These are phyloP conservation scores for Neodon shergylaensis DNA, from an alignment of 2,113 vertebrate genomes.

Conservation along the genomic window DNA sequence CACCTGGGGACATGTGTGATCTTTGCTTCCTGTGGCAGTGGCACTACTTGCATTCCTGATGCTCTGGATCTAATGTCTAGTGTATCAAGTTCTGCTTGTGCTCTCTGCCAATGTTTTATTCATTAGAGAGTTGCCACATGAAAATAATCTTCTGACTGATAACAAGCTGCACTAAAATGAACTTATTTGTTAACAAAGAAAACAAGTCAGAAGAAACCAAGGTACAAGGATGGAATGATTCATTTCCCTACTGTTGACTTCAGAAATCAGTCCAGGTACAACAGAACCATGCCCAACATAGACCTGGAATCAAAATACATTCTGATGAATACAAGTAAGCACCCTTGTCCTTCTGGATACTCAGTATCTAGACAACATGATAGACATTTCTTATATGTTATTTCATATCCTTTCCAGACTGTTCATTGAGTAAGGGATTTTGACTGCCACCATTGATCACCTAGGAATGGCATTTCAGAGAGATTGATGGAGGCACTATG, in stretches of 20 bases:
- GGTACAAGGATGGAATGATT: not conserved
- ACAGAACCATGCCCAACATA: not conserved
- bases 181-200: not conserved
- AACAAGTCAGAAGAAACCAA: not conserved
- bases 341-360: not conserved
- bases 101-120: slow-evolving; percentile 75
- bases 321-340: not conserved
- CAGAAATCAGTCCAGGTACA: not conserved
- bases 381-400: not conserved
- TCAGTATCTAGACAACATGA: not conserved
- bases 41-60: slow-evolving; percentile 36
- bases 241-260: not conserved
- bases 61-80: slow-evolving; percentile 43
- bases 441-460: not conserved
- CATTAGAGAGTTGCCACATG: slow-evolving; percentile 66
- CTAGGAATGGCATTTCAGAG: not conserved
- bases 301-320: not conserved
- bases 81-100: slow-evolving; percentile 19
- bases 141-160: slow-evolving; percentile 67
- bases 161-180: slow-evolving; percentile 56
- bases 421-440: not conserved
- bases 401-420: not conserved
- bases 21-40: not conserved
- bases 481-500: not conserved
- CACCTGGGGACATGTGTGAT: not conserved